Conservation (phyloP, 1,140 invertebrate genomes). For the Dryas iulia region DNA sequence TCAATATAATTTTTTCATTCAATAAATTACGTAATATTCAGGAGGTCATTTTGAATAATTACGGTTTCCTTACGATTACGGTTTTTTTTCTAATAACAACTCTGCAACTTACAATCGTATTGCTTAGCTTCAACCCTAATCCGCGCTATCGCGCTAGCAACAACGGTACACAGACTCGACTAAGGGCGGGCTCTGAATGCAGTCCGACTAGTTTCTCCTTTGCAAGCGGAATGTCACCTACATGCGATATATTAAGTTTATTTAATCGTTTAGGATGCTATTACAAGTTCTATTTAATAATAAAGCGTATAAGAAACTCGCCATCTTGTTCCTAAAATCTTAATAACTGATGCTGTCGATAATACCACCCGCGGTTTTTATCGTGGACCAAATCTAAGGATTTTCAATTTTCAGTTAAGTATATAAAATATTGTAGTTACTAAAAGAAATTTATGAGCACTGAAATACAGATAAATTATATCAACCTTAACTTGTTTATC, state of each 20-base stretch:
- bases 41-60: too few species aligned
- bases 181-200: slow-evolving; percentile 70
- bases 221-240: slow-evolving; percentile 68
- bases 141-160: slow-evolving; percentile 40
- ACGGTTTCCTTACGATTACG: too few species aligned
- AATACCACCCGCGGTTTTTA: not conserved
- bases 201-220: slow-evolving; percentile 70
- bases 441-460: too few species aligned
- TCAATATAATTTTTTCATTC: too few species aligned
- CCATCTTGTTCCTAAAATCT: too few species aligned
- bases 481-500: too few species aligned
- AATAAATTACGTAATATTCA: too few species aligned
- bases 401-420: not conserved
- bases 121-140: slow-evolving; percentile 36
- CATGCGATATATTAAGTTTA: slow-evolving; percentile 44
- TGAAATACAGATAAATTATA: too few species aligned
- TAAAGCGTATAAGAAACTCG: not conserved
- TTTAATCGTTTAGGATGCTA: slow-evolving; percentile 30
- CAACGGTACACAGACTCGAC: slow-evolving; percentile 65
- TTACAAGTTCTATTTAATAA: not conserved
- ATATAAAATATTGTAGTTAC: too few species aligned
- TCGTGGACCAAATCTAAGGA: too few species aligned
- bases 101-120: too few species aligned
- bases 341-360: not conserved
- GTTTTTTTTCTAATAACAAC: too few species aligned